A percentile compares a stretch with the other conserved stretches of the same genome.
These are phyloP conservation scores for Centropristis striata DNA, from an alignment of 2,113 vertebrate genomes.

Conservation along the genomic window DNA sequence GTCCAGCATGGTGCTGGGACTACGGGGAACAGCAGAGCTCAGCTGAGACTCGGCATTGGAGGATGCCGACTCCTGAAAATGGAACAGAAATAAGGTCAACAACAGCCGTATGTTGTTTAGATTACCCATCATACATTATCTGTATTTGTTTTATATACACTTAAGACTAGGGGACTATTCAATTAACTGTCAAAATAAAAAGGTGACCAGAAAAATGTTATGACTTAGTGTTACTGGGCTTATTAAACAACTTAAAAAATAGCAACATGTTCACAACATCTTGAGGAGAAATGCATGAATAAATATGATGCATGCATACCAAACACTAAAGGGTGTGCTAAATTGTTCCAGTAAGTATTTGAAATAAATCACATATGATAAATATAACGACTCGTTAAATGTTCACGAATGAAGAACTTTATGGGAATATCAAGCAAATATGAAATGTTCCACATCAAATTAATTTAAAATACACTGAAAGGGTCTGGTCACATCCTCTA, in stretches of 20 bases:
- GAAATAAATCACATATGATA: too few species aligned
- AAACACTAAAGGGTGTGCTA: neutral
- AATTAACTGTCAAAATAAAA: neutral
- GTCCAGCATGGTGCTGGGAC: constrained; percentile 39
- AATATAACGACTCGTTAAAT: too few species aligned
- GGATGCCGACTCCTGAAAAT: constrained; percentile 42
- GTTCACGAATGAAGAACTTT: too few species aligned
- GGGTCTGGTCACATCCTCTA: neutral
- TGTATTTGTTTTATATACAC: neutral
- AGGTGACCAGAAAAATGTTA: neutral
- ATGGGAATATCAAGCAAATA: neutral
- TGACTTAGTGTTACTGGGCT: neutral
- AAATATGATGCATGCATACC: neutral
- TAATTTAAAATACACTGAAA: neutral
- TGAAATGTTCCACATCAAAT: neutral
- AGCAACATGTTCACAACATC: neutral
- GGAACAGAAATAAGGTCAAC: constrained; percentile 1
- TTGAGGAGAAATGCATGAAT: neutral
- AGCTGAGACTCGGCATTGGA: constrained; percentile 23
- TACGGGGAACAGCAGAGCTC: constrained; percentile 21
- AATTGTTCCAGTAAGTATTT: neutral
- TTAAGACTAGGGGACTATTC: neutral
- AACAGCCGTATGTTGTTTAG: neutral
- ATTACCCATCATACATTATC: neutral
- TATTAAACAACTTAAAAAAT: neutral